phyloP scores from a whole-genome alignment of 2,113 vertebrate species.

The Rhegmatorhina hoffmannsi region DNA sequence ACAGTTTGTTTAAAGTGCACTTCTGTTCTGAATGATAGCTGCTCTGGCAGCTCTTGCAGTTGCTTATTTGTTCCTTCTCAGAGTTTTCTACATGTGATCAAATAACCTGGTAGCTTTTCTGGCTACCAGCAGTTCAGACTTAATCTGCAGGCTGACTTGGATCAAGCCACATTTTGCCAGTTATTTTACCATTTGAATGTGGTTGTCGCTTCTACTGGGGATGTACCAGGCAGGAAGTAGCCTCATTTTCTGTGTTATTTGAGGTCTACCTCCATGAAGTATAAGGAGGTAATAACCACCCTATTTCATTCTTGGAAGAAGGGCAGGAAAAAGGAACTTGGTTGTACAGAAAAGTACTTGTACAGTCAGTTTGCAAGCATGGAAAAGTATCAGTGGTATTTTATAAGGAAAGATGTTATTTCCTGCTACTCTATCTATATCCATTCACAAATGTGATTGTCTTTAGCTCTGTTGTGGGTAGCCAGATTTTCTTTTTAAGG shows the following conservation, averaged over 20 bases:
- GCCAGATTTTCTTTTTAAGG: background rate
- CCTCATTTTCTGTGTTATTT: background rate
- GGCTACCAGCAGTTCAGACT: background rate
- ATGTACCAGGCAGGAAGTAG: background rate
- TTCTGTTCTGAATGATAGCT: background rate
- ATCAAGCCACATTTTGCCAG: background rate
- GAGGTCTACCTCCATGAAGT: background rate
- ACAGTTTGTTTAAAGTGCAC: background rate
- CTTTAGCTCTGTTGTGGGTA: background rate
- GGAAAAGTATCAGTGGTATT: background rate
- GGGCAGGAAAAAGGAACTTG: background rate
- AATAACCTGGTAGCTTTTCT: background rate
- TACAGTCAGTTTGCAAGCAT: background rate
- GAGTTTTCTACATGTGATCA: background rate
- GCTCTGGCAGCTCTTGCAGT: background rate
- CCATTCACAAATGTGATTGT: fast-evolving
- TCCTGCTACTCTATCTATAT: background rate
- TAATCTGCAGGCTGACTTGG: background rate
- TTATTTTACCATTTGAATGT: background rate
- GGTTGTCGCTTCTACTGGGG: background rate
- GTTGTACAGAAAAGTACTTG: background rate
- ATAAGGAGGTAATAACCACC: background rate
- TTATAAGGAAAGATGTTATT: background rate
- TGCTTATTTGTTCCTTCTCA: background rate
- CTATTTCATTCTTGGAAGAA: background rate